phyloP scores from a whole-genome alignment of 92 coral and sea anemone species.

The Bergia sp. region DNA sequence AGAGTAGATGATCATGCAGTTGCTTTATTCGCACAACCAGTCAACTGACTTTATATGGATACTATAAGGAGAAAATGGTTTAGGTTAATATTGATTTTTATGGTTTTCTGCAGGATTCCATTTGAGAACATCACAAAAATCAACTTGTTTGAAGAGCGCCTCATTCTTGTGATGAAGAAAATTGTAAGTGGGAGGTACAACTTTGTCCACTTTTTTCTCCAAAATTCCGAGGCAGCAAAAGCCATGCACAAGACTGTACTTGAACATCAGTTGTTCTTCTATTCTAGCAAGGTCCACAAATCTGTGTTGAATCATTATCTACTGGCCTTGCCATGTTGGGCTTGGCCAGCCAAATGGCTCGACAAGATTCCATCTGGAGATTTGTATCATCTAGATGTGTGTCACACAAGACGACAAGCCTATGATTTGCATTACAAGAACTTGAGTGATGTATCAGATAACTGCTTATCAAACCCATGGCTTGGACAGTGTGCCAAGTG shows the following conservation, averaged over 20 bases:
- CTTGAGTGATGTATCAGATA: slow-evolving; percentile 39
- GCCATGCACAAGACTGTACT: slow-evolving; percentile 97
- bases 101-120: slow-evolving; percentile 66
- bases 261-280: slow-evolving; percentile 96
- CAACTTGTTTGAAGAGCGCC: slow-evolving; percentile 93
- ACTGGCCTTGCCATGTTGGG: slow-evolving; percentile 98
- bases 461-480: slow-evolving; percentile 64
- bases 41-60: too few relatives aligned
- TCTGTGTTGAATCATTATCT: slow-evolving; percentile 94
- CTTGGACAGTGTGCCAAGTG: slow-evolving; percentile 80
- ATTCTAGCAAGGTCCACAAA: slow-evolving; percentile 90
- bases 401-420: slow-evolving; percentile 90
- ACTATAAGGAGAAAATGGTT: too few relatives aligned
- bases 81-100: background rate
- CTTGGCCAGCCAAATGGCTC: slow-evolving; percentile 97
- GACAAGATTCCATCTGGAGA: slow-evolving; percentile 85
- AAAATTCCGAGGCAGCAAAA: slow-evolving; percentile 91
- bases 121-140: slow-evolving; percentile 93
- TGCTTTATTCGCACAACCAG: too few relatives aligned
- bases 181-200: slow-evolving; percentile 70
- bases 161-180: slow-evolving; percentile 90
- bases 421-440: slow-evolving; percentile 87
- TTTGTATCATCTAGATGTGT: slow-evolving; percentile 92
- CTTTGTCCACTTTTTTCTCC: slow-evolving; percentile 93
- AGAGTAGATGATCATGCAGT: too few relatives aligned